Percentiles rank a stretch among this genome's conserved stretches.
These are phyloP conservation scores for Onychomys torridus DNA, from an alignment of 2,797 vertebrate genomes.

Conservation along the genomic window DNA sequence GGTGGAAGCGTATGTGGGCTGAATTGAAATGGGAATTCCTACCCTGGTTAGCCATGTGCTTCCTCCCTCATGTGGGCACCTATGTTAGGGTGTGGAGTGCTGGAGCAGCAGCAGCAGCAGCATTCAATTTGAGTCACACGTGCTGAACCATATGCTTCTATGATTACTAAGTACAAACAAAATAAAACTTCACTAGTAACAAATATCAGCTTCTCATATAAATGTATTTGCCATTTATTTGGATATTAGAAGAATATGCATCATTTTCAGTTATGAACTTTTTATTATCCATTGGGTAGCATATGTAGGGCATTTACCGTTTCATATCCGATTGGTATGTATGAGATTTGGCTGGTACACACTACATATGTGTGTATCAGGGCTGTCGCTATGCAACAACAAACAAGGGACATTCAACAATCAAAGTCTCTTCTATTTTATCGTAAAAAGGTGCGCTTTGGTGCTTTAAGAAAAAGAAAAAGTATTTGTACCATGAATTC, in stretches of 20 bases:
- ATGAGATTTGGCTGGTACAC: neutral
- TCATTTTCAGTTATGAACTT: constrained; percentile 56
- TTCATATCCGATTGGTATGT: neutral
- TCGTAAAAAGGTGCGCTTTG: neutral
- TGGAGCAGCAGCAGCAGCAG: neutral
- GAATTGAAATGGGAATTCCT: neutral
- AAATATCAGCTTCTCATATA: constrained; percentile 13
- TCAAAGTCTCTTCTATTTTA: neutral
- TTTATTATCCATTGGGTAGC: neutral
- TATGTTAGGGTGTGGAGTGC: neutral
- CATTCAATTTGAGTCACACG: neutral
- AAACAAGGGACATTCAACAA: neutral
- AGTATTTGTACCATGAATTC: neutral
- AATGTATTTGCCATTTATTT: neutral
- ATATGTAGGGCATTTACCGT: constrained; percentile 26
- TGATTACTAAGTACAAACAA: neutral
- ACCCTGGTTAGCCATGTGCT: neutral
- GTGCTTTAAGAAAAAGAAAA: neutral
- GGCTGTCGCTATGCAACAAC: neutral
- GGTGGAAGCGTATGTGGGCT: neutral
- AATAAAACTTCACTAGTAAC: constrained; percentile 8
- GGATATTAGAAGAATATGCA: neutral
- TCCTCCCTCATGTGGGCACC: neutral
- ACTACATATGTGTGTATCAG: neutral
- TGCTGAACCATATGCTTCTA: neutral